Base-by-base conservation (phyloP, 2,888 invertebrate genomes). In the Dorcus hopei region DNA sequence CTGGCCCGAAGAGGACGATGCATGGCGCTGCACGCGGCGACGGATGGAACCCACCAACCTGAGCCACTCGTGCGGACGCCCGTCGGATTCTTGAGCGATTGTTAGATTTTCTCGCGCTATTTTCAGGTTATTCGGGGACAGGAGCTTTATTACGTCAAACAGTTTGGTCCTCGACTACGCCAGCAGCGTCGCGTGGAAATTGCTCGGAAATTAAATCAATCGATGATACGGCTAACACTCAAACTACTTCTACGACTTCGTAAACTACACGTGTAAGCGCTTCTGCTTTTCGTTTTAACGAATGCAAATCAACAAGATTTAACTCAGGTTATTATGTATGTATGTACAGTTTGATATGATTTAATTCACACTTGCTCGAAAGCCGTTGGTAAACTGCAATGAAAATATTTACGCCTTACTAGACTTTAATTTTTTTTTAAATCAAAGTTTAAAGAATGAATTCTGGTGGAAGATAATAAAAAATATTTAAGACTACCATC, bases 31-130 rank as follows among this genome's bases (percentile, higher is more conserved):
- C 53, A 80, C 80, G 62, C 78, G 77, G 38, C 79, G 72, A 56
- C 78, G 72, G 61, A 80, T 78, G 33, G 80, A 80, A 49, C 80
- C 80, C 57, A 80, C 79, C 65, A 80, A 73, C 65, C 72, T 74
- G 54, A 75, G 70, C 79, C 79, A 80, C 75, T 80, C 80, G 68
- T 77, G 68, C 58, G 63, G 63, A 38, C 63, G 58, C 39, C 59
- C 67, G 69, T 59, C 67, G 68, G 51, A 64, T 60, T 61, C 65
- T 55, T 38, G 48, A 58, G 76, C 74, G 71, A 75, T 74, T 68
- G 69, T 76, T 64, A 73, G 68, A 69, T 71, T 69, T 72, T 77
- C 76, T 38, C 74, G 72, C 54, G 75, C 75, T 61, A 77, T 76
- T 67, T 76, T 76, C 52, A 67, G 55, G 67, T 64, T 55, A 65